phyloP scores from a whole-genome alignment of 2,888 invertebrate species.

The Ischnura elegans region DNA sequence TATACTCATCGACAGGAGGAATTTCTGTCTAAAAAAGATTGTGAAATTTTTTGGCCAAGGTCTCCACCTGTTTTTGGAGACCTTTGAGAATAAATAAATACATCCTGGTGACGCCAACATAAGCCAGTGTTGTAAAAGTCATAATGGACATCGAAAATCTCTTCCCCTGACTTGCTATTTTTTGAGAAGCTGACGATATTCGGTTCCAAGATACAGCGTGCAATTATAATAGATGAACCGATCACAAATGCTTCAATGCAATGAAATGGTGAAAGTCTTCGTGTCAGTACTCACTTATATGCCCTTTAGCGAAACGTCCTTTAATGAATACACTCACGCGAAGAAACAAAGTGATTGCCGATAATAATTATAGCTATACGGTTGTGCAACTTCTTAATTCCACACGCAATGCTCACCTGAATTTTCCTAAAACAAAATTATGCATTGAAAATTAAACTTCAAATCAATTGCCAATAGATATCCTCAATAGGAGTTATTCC shows the following conservation, averaged over 20 bases:
- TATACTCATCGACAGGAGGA: not conserved
- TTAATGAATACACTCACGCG: not conserved
- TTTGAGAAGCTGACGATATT: not conserved
- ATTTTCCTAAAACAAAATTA: not conserved
- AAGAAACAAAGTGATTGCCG: not conserved
- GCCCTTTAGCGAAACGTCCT: not conserved
- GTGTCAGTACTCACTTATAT: not conserved
- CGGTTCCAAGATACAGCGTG: not conserved
- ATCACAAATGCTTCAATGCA: not conserved
- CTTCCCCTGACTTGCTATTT: slow-evolving; percentile 3
- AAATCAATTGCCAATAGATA: not conserved
- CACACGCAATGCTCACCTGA: not conserved
- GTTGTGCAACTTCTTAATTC: not conserved
- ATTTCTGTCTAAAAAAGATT: not conserved
- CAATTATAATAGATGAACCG: not conserved
- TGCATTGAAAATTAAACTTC: not conserved
- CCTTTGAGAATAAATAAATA: slow-evolving; percentile 16
- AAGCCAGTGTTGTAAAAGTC: not conserved
- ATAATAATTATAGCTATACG: not conserved
- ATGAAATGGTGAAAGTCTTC: not conserved
- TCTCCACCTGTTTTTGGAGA: not conserved
- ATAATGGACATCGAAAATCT: not conserved
- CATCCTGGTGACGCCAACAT: not conserved
- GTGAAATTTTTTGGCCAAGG: slow-evolving; percentile 15
- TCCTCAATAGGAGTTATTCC: too few relatives aligned